These are phyloP conservation scores for Bombyx mori DNA, from an alignment of 1,140 invertebrate genomes.

Conservation along the genomic window DNA sequence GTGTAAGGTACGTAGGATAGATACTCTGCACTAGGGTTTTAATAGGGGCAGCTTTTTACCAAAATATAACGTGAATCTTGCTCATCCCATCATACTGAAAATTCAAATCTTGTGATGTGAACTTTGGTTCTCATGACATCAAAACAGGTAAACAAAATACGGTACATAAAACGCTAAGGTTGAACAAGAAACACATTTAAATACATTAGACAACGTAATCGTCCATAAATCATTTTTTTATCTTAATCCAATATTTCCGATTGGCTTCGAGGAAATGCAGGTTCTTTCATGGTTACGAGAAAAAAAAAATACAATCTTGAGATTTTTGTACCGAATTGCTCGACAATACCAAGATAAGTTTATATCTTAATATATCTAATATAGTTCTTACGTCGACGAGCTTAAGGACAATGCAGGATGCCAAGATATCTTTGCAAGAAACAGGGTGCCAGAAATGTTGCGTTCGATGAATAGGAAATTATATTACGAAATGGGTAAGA, in stretches of 20 bases:
- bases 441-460: constrained; percentile 20
- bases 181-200: background rate
- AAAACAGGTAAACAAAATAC: no score
- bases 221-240: constrained; percentile 24
- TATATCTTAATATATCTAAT: background rate
- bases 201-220: constrained; percentile 18
- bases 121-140: no score
- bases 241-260: constrained; percentile 24
- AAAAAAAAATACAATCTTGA: constrained; percentile 18
- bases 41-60: no score
- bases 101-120: no score
- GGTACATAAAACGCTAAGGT: no score
- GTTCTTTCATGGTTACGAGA: constrained; percentile 15
- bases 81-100: no score
- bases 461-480: constrained; percentile 25
- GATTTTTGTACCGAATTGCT: constrained; percentile 20
- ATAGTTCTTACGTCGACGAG: background rate
- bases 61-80: no score
- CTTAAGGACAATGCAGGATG: background rate
- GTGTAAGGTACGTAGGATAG: no score
- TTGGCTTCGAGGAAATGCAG: constrained; percentile 15
- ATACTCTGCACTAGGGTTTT: no score
- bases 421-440: background rate
- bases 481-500: constrained; percentile 17
- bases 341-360: constrained; percentile 6